Evolutionary conservation across 2,113 vertebrate genomes (phyloP).

Genomic region (Mastomys natalensis): DNA sequence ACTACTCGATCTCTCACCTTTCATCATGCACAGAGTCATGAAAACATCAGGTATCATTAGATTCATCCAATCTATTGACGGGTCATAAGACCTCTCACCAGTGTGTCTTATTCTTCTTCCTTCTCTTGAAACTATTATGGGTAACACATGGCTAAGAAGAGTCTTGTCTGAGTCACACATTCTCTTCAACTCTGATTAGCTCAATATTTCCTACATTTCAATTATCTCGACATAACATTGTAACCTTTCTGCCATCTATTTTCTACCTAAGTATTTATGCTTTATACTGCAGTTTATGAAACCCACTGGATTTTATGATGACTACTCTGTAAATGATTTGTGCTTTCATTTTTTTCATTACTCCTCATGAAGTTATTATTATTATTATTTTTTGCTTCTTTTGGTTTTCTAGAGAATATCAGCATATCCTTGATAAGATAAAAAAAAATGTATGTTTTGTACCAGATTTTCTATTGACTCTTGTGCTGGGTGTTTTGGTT

Average conservation of each 20-base stretch:
- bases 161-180: not conserved
- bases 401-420: not conserved
- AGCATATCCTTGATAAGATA: not conserved
- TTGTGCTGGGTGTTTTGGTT: not conserved
- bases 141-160: not conserved
- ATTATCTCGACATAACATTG: not conserved
- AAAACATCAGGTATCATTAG: accelerated
- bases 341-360: not conserved
- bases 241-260: not conserved
- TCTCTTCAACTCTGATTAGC: too few species aligned
- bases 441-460: not conserved
- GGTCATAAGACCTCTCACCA: not conserved
- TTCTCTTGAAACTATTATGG: not conserved
- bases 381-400: not conserved
- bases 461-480: not conserved
- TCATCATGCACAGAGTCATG: not conserved
- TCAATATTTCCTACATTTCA: not conserved
- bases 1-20: not conserved
- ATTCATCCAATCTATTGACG: not conserved
- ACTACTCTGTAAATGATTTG: not conserved
- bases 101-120: not conserved
- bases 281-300: not conserved
- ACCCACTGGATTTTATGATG: not conserved
- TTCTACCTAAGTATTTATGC: not conserved
- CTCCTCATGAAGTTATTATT: not conserved